Evolutionary conservation across 2,888 invertebrate genomes (phyloP).

Genomic region (Plebejus anna): DNA sequence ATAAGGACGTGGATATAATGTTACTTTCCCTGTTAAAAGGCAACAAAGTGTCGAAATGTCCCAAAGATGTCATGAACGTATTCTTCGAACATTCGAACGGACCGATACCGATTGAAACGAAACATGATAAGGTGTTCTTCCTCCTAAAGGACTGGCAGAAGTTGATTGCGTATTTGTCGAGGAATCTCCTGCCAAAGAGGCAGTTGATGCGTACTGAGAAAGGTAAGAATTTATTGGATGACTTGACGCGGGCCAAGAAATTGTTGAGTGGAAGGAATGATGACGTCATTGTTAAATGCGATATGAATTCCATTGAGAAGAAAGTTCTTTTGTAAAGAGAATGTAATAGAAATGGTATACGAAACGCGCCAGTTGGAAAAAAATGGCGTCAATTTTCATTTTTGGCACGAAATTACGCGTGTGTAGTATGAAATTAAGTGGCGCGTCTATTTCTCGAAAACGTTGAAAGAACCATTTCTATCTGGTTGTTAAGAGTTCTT

Average conservation of each 20-base stretch:
- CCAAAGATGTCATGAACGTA: constrained; percentile 60
- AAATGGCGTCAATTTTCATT: neutral
- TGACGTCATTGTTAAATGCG: constrained; percentile 48
- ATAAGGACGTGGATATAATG: constrained; percentile 56
- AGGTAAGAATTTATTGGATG: constrained; percentile 63
- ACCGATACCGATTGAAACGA: constrained; percentile 57
- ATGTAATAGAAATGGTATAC: constrained; percentile 1
- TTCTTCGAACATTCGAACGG: constrained; percentile 67
- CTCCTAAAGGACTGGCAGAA: constrained; percentile 68
- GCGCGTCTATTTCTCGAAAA: neutral
- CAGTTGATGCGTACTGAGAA: constrained; percentile 64
- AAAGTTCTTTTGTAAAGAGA: constrained; percentile 51
- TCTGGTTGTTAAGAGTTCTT: neutral
- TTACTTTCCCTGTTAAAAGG: constrained; percentile 55
- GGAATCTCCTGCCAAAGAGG: constrained; percentile 61
- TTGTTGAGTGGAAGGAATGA: constrained; percentile 53
- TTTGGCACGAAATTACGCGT: neutral
- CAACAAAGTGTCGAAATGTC: constrained; percentile 43
- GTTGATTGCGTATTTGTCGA: constrained; percentile 62
- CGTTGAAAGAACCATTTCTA: neutral
- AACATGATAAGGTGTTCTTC: constrained; percentile 53
- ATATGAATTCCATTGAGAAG: constrained; percentile 44
- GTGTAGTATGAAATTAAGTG: neutral
- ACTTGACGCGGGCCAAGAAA: constrained; percentile 63
- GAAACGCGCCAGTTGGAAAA: neutral